phyloP scores from a whole-genome alignment of 1,140 invertebrate species.

The Mamestra configurata region DNA sequence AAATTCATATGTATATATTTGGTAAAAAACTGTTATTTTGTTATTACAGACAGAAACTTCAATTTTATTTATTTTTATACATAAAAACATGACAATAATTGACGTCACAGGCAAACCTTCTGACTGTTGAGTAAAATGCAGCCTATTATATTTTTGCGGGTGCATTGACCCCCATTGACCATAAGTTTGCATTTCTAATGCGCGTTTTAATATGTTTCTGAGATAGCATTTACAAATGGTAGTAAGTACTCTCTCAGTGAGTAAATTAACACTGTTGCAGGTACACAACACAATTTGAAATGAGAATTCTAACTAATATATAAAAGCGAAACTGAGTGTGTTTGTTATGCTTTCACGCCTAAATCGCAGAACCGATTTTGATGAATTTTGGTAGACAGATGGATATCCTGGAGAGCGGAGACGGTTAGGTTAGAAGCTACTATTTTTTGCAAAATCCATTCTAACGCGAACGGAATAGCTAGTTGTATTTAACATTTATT shows the following conservation, averaged over 20 bases:
- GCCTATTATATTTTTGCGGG: neutral
- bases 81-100: constrained; percentile 55
- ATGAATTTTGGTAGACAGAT: no score
- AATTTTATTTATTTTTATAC: no score
- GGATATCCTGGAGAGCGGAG: no score
- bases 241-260: neutral
- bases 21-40: no score
- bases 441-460: no score
- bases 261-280: neutral
- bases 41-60: no score
- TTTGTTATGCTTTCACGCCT: no score
- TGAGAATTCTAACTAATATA: neutral
- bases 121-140: neutral
- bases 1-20: no score
- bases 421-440: no score
- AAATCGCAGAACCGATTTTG: no score
- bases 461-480: no score
- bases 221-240: neutral
- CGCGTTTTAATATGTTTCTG: neutral
- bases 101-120: constrained; percentile 20
- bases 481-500: no score
- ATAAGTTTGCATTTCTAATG: neutral
- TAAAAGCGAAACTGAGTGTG: neutral
- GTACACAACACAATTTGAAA: neutral
- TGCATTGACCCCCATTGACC: neutral